Conservation (phyloP, 2,888 invertebrate species). For the Eudemis profundana region DNA sequence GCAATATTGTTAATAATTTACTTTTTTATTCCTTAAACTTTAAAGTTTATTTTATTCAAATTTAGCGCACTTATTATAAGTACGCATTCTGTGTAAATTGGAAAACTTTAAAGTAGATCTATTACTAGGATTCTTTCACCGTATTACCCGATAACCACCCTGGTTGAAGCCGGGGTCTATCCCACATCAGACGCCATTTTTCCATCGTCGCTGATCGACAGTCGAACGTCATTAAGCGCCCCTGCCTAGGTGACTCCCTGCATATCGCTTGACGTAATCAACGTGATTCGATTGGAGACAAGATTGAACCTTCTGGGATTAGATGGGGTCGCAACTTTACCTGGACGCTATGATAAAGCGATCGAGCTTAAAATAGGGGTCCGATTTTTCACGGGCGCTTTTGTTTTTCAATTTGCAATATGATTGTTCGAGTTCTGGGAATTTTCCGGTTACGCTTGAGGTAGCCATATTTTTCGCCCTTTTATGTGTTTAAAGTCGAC, state of each 20-base stretch:
- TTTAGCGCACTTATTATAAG: too few relatives aligned
- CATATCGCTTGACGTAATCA: conserved; percentile 47
- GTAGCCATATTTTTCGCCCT: neutral
- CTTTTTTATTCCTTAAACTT: too few relatives aligned
- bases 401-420: conserved; percentile 20
- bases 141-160: neutral
- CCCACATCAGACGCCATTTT: conserved; percentile 22
- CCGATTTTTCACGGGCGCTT: conserved; percentile 1
- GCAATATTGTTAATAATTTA: too few relatives aligned
- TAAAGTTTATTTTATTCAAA: too few relatives aligned
- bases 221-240: conserved; percentile 41
- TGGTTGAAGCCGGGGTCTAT: conserved; percentile 12
- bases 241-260: conserved; percentile 43
- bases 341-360: conserved; percentile 39
- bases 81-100: too few relatives aligned
- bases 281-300: conserved; percentile 46
- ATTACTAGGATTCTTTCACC: too few relatives aligned
- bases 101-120: too few relatives aligned
- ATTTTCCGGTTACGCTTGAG: neutral
- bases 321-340: conserved; percentile 42
- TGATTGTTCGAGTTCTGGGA: neutral
- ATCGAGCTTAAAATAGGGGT: conserved; percentile 15
- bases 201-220: conserved; percentile 29
- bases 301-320: conserved; percentile 47
- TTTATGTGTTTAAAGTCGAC: too few relatives aligned